These are phyloP conservation scores for Myiopsitta monachus DNA, from an alignment of 2,113 vertebrate genomes.

Conservation along the genomic window DNA sequence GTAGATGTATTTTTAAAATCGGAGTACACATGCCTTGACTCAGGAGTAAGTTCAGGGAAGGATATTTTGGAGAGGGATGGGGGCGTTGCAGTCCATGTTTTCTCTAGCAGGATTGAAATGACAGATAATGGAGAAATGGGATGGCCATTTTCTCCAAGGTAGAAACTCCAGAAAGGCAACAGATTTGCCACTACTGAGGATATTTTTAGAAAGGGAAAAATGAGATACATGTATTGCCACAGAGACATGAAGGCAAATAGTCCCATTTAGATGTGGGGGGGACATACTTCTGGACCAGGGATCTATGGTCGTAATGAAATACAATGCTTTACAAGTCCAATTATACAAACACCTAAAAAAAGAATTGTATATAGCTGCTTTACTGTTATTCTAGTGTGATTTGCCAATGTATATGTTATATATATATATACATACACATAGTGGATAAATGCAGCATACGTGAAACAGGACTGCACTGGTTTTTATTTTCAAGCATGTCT, in stretches of 20 bases:
- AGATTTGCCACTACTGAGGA: background rate
- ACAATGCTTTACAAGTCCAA: background rate
- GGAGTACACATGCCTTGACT: background rate
- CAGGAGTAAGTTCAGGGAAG: background rate
- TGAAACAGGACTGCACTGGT: background rate
- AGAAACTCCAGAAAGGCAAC: background rate
- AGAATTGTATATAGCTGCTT: background rate
- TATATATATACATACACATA: background rate
- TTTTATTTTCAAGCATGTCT: accelerated
- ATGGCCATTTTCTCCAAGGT: background rate
- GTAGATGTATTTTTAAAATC: background rate
- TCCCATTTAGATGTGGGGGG: background rate
- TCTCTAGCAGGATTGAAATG: background rate
- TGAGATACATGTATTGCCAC: background rate
- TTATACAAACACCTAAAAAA: background rate
- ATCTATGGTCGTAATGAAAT: background rate
- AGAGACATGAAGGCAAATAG: background rate
- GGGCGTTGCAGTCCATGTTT: background rate
- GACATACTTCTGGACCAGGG: background rate
- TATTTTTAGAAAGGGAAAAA: background rate
- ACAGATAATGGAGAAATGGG: background rate
- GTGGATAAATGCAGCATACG: background rate
- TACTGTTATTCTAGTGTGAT: background rate
- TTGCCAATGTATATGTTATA: background rate
- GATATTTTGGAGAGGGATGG: background rate